Evolutionary conservation across 2,888 invertebrate species (phyloP), one percentile per base, ranked within the genome.

Genomic region (Drosophila seclusa): DNA sequence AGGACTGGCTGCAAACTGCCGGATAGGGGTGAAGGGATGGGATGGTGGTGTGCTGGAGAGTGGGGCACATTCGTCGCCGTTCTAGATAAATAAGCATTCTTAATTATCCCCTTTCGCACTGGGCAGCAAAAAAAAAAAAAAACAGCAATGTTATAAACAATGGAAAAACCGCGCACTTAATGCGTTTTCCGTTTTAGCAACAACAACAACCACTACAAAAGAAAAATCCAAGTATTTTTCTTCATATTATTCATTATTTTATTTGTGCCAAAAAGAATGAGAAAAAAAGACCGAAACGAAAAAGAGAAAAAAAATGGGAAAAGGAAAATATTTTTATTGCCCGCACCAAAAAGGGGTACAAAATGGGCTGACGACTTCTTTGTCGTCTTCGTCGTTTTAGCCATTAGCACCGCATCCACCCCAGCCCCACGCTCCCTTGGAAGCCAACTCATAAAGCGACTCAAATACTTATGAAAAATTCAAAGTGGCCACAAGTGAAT

Each of bases 51-150:
- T 3, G 16, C 27, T n/a, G 53, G 52, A 63, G 68, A 52, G 18
- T 58, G 82, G 52, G 77, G 85, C 80, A 89, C 89, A 91, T 83
- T 91, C 90, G 91, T 91, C 92, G 92, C 88, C 91, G 86, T 91
- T 91, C 91, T 91, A 91, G 91, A 91, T 91, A 91, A 91, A 91
- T 91, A 91, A 91, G 92, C 91, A 91, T 90, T 85, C 91, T 91
- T 92, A 92, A 91, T 91, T 91, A 91, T 91, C 92, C 91, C 89
- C 77, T 57, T 91, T 84, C 76, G 82, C 73, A 27, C 75, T 67
- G 75, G 76, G 32, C 67, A 66, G 48, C 8, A 4, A 38, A 63
- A 67, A 29, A 38, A 63, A 67, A 29, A 42, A 16, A 27, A 58
- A 66, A 24, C 52, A 57, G 48, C 59, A 81, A 74, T 80, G 75